phyloP scores from a whole-genome alignment of 2,113 vertebrate species.

The Pundamilia nyererei region DNA sequence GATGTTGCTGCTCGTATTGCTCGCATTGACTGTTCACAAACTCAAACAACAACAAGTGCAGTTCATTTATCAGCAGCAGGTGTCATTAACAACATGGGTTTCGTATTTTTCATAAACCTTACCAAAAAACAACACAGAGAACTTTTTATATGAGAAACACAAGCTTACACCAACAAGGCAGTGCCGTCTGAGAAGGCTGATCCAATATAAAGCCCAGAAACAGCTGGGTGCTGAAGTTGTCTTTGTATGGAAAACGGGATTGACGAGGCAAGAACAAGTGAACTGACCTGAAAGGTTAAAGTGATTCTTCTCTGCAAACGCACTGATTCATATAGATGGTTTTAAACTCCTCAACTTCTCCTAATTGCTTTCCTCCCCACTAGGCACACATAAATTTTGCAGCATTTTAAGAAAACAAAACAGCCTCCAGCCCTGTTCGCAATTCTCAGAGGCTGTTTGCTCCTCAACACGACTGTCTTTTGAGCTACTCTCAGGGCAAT shows the following conservation, averaged over 20 bases:
- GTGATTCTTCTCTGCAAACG: neutral
- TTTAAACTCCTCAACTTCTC: neutral
- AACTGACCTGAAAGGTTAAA: neutral
- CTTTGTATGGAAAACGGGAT: neutral
- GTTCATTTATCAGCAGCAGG: neutral
- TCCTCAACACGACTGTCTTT: neutral
- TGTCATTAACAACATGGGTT: neutral
- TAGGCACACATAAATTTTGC: neutral
- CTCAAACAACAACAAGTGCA: neutral
- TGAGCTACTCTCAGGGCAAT: neutral
- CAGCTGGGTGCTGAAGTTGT: neutral
- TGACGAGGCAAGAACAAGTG: neutral
- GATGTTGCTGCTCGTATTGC: rapidly evolving
- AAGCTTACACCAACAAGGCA: neutral
- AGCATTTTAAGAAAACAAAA: neutral
- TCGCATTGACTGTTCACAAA: neutral
- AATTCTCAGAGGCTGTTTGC: neutral
- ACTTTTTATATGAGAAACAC: neutral
- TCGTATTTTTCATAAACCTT: neutral
- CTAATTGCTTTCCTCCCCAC: neutral
- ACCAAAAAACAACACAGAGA: neutral
- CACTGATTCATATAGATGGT: neutral
- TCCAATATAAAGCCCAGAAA: neutral
- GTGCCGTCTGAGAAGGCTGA: neutral
- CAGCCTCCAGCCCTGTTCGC: neutral